Percentiles rank a stretch among this genome's conserved stretches.
Conservation (phyloP, 2,888 invertebrate species). For the Meandrusa payeni region DNA sequence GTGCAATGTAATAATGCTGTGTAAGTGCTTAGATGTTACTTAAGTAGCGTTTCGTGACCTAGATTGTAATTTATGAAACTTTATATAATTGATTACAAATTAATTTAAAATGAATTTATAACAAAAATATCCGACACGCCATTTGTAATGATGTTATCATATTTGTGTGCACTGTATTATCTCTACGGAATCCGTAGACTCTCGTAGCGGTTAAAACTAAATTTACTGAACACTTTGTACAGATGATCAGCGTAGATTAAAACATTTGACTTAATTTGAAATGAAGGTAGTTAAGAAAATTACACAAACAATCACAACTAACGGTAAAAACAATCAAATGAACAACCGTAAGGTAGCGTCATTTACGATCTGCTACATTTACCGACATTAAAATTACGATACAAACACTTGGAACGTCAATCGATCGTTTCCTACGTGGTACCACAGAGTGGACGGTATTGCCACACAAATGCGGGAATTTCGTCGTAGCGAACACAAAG, state of each 20-base stretch:
- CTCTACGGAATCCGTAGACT: conserved; percentile 45
- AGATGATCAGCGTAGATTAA: not conserved
- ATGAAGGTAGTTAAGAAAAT: conserved; percentile 22
- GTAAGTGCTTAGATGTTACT: conserved; percentile 21
- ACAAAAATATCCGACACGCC: too few species aligned
- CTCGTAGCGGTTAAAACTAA: conserved; percentile 38
- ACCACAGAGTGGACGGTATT: conserved; percentile 34
- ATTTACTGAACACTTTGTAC: not conserved
- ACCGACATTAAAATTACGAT: not conserved
- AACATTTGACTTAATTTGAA: not conserved
- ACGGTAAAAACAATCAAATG: conserved; percentile 3
- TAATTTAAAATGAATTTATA: too few species aligned
- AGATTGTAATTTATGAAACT: conserved; percentile 2
- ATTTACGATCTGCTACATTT: not conserved
- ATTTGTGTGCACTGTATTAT: not conserved
- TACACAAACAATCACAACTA: conserved; percentile 6
- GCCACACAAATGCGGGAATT: conserved; percentile 58
- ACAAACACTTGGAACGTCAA: conserved; percentile 5
- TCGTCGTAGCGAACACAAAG: conserved; percentile 49
- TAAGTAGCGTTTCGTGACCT: conserved; percentile 22
- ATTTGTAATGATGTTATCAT: too few species aligned
- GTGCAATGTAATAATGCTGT: conserved; percentile 14
- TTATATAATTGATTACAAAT: conserved; percentile 1
- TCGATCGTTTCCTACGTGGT: not conserved
- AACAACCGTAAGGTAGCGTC: conserved; percentile 10